These are phyloP conservation scores for Lasioglossum villosulum DNA, from an alignment of 2,888 invertebrate genomes.

Conservation along the genomic window DNA sequence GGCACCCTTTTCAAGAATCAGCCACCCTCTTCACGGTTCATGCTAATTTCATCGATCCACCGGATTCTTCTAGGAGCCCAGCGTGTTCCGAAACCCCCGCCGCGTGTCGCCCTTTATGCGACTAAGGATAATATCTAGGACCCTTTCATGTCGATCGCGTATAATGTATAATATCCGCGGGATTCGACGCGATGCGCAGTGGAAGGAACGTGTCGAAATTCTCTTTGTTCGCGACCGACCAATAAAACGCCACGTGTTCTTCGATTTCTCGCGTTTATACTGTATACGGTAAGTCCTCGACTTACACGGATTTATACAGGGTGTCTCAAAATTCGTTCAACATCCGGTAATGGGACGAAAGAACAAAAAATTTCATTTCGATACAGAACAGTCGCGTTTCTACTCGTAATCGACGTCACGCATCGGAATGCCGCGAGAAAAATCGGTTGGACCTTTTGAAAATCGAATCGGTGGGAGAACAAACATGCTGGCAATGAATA, in stretches of 20 bases:
- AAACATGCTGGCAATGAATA: not conserved
- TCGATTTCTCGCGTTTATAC: not conserved
- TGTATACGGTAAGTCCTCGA: not conserved
- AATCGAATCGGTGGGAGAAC: not conserved
- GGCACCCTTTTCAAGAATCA: conserved; percentile 47
- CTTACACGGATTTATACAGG: too few species aligned
- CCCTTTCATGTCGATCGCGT: conserved; percentile 56
- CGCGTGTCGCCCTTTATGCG: conserved; percentile 62
- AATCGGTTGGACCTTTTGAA: not conserved
- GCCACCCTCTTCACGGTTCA: conserved; percentile 57
- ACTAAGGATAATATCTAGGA: conserved; percentile 64
- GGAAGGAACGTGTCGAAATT: conserved; percentile 26
- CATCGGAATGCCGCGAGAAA: not conserved
- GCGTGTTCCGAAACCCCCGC: conserved; percentile 45
- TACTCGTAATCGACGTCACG: not conserved
- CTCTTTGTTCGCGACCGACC: conserved; percentile 21
- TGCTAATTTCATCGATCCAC: conserved; percentile 66
- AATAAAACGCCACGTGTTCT: conserved; percentile 24
- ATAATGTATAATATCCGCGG: conserved; percentile 45
- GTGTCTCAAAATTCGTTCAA: too few species aligned
- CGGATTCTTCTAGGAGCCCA: conserved; percentile 50
- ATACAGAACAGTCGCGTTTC: too few species aligned
- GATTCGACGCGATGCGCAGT: conserved; percentile 14
- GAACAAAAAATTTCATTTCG: too few species aligned
- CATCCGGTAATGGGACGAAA: too few species aligned